Conservation (phyloP, 2,888 invertebrate species). For the Zaprionus obscuricornis region DNA sequence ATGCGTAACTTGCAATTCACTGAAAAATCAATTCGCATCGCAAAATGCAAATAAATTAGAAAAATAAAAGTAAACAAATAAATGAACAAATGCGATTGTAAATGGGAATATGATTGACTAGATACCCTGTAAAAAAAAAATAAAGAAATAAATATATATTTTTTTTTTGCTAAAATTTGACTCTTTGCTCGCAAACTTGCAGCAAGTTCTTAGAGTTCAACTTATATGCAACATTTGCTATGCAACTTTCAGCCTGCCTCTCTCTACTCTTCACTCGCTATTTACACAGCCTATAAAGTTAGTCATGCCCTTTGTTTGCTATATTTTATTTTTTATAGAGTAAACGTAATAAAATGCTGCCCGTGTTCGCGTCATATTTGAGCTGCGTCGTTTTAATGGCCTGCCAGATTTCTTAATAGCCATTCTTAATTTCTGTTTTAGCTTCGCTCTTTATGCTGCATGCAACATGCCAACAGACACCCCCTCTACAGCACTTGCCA, state of each 20-base stretch:
- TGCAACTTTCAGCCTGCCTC: no score
- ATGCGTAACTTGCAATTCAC: slow-evolving; percentile 66
- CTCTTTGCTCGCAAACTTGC: no score
- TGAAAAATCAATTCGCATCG: slow-evolving; percentile 61
- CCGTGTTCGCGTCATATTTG: slow-evolving; percentile 51
- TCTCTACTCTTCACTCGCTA: no score
- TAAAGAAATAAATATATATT: no score
- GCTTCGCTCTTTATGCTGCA: not conserved
- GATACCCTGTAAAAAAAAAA: slow-evolving; percentile 28
- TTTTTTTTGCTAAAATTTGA: not conserved
- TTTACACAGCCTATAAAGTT: no score
- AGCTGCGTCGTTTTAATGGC: slow-evolving; percentile 56
- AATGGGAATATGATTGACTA: not conserved
- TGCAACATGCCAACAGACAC: not conserved
- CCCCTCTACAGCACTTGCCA: no score
- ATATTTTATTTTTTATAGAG: slow-evolving; percentile 4
- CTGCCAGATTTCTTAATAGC: slow-evolving; percentile 72
- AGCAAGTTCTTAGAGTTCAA: no score
- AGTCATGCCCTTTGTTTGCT: not conserved
- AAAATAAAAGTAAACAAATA: slow-evolving; percentile 30
- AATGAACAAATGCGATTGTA: no score
- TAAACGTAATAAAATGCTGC: slow-evolving; percentile 26
- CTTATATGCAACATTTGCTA: no score
- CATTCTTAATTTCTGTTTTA: slow-evolving; percentile 59
- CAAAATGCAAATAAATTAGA: slow-evolving; percentile 60